These are phyloP conservation scores for Nestor notabilis DNA, from an alignment of 2,113 vertebrate genomes.

Conservation along the genomic window DNA sequence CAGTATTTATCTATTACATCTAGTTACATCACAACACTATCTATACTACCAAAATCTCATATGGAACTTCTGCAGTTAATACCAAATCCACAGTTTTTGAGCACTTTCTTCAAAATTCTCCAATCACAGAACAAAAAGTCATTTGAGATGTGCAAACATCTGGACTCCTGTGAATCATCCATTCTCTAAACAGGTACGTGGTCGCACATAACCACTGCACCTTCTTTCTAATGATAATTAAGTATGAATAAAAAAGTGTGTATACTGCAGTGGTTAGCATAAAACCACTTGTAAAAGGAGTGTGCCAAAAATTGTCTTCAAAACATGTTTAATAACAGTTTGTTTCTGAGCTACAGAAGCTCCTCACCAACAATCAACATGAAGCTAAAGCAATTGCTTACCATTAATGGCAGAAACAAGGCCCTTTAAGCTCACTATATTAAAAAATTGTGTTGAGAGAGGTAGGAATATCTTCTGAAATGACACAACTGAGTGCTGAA, in stretches of 20 bases:
- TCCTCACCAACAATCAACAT: not conserved
- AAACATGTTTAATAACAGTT: not conserved
- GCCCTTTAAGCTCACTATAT: not conserved
- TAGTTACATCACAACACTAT: conserved; percentile 9
- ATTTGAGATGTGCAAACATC: not conserved
- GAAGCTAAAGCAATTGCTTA: not conserved
- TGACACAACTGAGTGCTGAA: not conserved
- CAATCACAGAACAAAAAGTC: not conserved
- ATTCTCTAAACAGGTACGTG: not conserved
- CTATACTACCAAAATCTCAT: not conserved
- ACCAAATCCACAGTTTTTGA: not conserved
- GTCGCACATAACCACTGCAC: not conserved
- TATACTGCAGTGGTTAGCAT: conserved; percentile 9
- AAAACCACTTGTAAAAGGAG: not conserved
- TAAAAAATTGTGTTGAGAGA: not conserved
- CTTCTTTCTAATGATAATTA: not conserved
- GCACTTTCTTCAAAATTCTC: not conserved
- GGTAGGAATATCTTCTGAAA: not conserved
- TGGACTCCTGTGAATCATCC: not conserved
- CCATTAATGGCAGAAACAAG: not conserved
- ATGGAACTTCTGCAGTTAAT: not conserved
- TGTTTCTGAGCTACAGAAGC: not conserved
- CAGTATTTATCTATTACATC: conserved; percentile 29
- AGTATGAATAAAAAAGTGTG: not conserved
- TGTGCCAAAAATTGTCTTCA: not conserved